Base-by-base conservation (phyloP, 2,113 vertebrate species). In the Thymallus thymallus region DNA sequence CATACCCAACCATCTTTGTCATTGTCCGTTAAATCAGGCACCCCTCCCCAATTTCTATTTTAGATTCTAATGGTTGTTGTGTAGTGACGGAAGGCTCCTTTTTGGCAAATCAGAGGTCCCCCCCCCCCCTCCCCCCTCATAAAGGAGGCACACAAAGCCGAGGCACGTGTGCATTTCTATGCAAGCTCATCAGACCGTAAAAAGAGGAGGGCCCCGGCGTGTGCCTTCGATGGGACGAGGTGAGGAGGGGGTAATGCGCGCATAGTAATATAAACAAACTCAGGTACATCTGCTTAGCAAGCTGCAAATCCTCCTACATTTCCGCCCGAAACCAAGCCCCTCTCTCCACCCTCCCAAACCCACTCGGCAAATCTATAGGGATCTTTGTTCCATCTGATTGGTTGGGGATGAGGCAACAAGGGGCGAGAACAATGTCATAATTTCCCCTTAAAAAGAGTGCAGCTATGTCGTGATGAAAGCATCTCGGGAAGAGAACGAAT, bases 231-330 rank as follows among this genome's bases (percentile, higher is more conserved):
- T 80, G 83, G 65, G 82, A 68, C 41, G 58, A 76, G 78, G 85
- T 80, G 79, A 80, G 74, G 81, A 69, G 71, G 78, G 61, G 76
- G 72, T 56, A 74, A 45, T 29, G 61, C 45, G 65, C 71, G 67
- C 78, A 62, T 76, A 55, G 66, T 76, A 83, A 77, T 72, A 89
- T 77, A 86, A 93, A 84, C 80, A 86, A 65, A 80, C 87, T 90
- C 90, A 94, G 93, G 93, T 95, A 91, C 93, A 94, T 92, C 93
- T 94, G 93, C 92, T 92, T 92, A 89, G 85, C 86, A 89, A 90
- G 90, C 85, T 88, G 88, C 86, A 86, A 75, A 82, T 79, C 82
- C 85, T 66, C 87, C 85, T 82, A 73, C 55, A 80, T 75, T 80
- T 76, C 76, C 82, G 79, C 85, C 76, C 82, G 71, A 46, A 41